phyloP scores from a whole-genome alignment of 2,888 invertebrate genomes.

The Agonopterix alstromeriana region DNA sequence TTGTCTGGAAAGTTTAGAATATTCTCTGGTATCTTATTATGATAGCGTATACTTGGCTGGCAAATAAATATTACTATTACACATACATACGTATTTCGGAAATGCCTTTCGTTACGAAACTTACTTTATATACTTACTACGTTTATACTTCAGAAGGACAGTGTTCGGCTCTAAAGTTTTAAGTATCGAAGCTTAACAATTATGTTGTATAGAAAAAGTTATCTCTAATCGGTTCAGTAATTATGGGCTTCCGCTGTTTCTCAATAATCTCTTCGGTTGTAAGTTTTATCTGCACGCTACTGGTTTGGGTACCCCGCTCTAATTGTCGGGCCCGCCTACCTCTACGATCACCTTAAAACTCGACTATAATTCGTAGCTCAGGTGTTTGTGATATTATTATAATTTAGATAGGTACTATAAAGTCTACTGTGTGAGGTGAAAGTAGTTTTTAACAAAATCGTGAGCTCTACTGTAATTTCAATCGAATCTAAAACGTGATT shows the following conservation, averaged over 20 bases:
- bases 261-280: conserved; percentile 26
- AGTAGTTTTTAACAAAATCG: conserved; percentile 6
- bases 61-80: too few relatives aligned
- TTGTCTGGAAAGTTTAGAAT: too few relatives aligned
- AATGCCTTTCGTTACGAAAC: background rate
- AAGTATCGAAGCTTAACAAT: background rate
- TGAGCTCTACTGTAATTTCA: conserved; percentile 7
- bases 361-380: conserved; percentile 11
- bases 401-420: background rate
- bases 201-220: conserved; percentile 3
- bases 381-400: conserved; percentile 12
- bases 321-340: conserved; percentile 49
- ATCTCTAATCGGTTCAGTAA: conserved; percentile 20
- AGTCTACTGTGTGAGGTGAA: conserved; percentile 12
- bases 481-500: conserved; percentile 16
- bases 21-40: too few relatives aligned
- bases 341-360: conserved; percentile 19
- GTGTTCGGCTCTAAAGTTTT: background rate
- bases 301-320: conserved; percentile 27
- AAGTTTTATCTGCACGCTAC: conserved; percentile 40
- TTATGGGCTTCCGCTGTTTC: conserved; percentile 48
- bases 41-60: too few relatives aligned
- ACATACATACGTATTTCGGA: too few relatives aligned
- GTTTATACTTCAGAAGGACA: background rate
- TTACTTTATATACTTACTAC: background rate